Evolutionary conservation across 2,113 vertebrate species (phyloP), one percentile per base, ranked within the genome.

Genomic region (Camarhynchus parvulus): DNA sequence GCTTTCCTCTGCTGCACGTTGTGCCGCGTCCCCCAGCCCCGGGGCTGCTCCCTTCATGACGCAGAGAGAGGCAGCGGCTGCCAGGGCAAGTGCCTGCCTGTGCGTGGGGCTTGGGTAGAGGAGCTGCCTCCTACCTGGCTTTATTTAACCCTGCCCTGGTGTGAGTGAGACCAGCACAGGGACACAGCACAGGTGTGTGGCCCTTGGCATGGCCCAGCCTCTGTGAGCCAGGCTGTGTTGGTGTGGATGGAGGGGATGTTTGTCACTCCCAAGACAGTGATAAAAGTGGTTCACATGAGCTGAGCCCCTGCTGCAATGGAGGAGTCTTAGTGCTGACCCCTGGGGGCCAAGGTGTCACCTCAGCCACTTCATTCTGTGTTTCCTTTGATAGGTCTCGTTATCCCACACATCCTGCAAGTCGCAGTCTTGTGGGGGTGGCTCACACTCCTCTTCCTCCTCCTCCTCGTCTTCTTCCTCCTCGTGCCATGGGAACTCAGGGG

Each of bases 401-500:
- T 98, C 98, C 46, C 98, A 98, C 95, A 98, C 98, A 41, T 99
- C 99, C 89, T 99, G 99, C 90, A 99, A 99, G 68, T 99, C 99
- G 1, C 99, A 99, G 95, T 99, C 99, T 87, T 99, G 99, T 95
- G 99, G 99, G 61, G 98, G 98, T 85, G 99, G 99, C 87, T 99
- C 99, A 93, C 98, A 99, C 98, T 98, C 98, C 70, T 99, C 98
- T 58, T 99, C 98, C n/a, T 99, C 99, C 21, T 99, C 98, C 28
- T 96, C 97, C 5, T 98, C 99, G 7, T 98, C 99, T 88, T 99
- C 99, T 83, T 99, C 99, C 90, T 99, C 99, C 70, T 99, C 99
- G 72, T 99, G 99, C 97, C 99, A 99, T 49, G 98, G 98, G 94
- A 99, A 98, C 97, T 99, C 99, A 73, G 99, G 99, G 92, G 99